phyloP scores from a whole-genome alignment of 1,140 invertebrate genomes.

The Tetraneura akinire region DNA sequence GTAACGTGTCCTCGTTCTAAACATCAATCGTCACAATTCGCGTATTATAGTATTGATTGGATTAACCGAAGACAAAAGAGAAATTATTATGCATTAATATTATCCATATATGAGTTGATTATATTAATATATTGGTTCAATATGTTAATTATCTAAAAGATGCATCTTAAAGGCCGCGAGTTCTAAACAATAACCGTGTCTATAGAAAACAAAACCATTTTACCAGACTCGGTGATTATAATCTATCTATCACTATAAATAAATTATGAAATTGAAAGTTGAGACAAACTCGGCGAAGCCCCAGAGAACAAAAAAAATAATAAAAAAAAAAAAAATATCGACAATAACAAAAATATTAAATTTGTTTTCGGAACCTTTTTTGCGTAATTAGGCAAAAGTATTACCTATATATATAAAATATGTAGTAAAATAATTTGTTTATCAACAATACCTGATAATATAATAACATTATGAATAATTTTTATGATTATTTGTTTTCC shows the following conservation, averaged over 20 bases:
- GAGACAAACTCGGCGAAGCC: not conserved
- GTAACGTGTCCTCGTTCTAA: not conserved
- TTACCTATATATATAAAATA: too few species aligned
- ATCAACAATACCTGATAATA: too few species aligned
- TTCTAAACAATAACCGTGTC: slow-evolving; percentile 17
- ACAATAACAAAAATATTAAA: not conserved
- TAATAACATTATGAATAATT: not conserved
- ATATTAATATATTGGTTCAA: not conserved
- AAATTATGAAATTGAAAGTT: slow-evolving; percentile 3
- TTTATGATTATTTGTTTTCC: not conserved
- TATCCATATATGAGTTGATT: not conserved
- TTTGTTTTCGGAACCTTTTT: too few species aligned
- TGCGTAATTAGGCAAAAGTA: too few species aligned
- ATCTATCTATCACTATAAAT: not conserved
- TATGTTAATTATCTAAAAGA: slow-evolving; percentile 4
- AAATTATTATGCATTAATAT: not conserved
- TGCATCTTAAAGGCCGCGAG: slow-evolving; percentile 3
- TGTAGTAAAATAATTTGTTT: too few species aligned
- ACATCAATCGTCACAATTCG: slow-evolving; percentile 18
- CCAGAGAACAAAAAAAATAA: not conserved
- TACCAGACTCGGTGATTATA: not conserved
- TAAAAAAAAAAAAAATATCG: not conserved
- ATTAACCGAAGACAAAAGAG: slow-evolving; percentile 4
- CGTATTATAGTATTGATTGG: not conserved
- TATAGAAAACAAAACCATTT: slow-evolving; percentile 22